Base-by-base conservation (phyloP, 1,140 invertebrate species). In the Copidosoma floridanum region DNA sequence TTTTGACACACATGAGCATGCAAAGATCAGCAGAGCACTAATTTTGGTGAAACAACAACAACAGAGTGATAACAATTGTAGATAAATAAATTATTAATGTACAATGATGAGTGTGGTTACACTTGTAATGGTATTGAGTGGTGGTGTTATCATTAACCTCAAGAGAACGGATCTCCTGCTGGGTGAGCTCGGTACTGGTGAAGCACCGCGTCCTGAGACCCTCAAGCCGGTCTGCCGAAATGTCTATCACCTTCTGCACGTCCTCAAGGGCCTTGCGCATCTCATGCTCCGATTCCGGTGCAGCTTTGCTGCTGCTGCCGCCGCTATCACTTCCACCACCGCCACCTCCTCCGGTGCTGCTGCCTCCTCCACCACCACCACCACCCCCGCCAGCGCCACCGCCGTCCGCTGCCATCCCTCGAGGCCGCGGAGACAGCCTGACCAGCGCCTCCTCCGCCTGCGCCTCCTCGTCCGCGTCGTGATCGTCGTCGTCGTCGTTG, bases 231-330 rank as follows among this genome's bases (percentile, higher is more conserved):
- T 93, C 89, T 57, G 93, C 92, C 71, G 91, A 95, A 78, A 95
- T 89, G 83, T 95, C 93, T 81, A 97, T 97, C 91, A 97, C 94
- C 67, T 90, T 90, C 84, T 97, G 93, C 64, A 90, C 84, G 70
- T 89, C 85, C 61, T 84, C 79, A 48, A 85, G 71, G 43, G 79
- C 77, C 65, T 80, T 77, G 72, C 82, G 79, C 69, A 80, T 81
- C 75, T 87, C 85, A 68, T 83, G 81, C 70, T 78, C 79, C 40
- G n/a, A n/a, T n/a, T n/a, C n/a, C n/a, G n/a, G n/a, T n/a, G 73
- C 72, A 64, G 82, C 82, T 40, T 81, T 82, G 46, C 64, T 74
- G 61, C 82, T 80, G 60, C 81, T 82, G 29, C 6, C 40, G 40
- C 16, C n/a, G 40, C 6, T 18, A n/a, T 16, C 0, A 12, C 46